These are phyloP conservation scores for Catharus bicknelli DNA, from an alignment of 2,113 vertebrate genomes.

Conservation along the genomic window DNA sequence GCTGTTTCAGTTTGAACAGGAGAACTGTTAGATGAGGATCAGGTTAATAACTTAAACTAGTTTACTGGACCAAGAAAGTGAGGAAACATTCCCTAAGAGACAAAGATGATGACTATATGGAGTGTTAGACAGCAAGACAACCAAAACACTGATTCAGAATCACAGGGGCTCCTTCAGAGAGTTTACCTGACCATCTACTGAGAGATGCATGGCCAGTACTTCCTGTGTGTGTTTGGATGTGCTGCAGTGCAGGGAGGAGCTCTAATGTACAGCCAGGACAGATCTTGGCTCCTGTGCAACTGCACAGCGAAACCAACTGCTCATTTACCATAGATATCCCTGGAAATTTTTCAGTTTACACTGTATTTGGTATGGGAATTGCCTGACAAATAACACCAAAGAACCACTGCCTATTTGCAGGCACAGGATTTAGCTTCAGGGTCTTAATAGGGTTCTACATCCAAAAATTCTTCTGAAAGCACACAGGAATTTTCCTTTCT, in stretches of 20 bases:
- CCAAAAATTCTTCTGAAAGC: not conserved
- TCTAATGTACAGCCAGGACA: not conserved
- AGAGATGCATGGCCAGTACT: accelerated
- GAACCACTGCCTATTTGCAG: not conserved
- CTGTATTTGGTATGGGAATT: not conserved
- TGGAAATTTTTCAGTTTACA: not conserved
- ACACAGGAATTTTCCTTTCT: not conserved
- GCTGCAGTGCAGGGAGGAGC: not conserved
- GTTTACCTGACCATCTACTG: not conserved
- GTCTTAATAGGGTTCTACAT: not conserved
- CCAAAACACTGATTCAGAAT: not conserved
- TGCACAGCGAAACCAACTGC: not conserved
- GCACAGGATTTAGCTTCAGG: not conserved
- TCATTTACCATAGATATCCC: not conserved
- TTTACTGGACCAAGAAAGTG: not conserved
- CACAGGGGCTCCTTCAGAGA: not conserved
- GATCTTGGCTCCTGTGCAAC: not conserved
- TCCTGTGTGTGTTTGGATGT: not conserved
- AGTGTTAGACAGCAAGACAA: not conserved
- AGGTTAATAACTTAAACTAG: not conserved
- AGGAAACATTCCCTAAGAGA: not conserved
- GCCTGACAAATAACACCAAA: not conserved
- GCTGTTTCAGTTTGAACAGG: not conserved
- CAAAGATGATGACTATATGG: not conserved
- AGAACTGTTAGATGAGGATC: not conserved